Conservation (phyloP, 2,113 vertebrate species). For the Oxyura jamaicensis region DNA sequence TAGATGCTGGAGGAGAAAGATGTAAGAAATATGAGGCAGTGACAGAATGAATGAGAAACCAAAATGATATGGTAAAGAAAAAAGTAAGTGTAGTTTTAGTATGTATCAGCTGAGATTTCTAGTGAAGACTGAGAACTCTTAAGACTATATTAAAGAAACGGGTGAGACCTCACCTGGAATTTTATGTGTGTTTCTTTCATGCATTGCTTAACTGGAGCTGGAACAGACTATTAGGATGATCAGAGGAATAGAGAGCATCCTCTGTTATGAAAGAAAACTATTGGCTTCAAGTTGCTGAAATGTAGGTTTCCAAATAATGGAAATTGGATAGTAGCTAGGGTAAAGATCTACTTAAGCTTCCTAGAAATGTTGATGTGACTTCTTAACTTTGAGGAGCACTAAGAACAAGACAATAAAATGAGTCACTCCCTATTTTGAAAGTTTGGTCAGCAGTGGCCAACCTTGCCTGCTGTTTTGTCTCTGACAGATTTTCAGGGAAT, state of each 20-base stretch:
- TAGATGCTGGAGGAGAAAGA: neutral
- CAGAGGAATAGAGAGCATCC: neutral
- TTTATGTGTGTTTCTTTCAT: neutral
- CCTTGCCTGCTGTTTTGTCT: neutral
- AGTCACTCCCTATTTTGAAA: neutral
- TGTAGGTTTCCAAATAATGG: neutral
- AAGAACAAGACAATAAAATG: neutral
- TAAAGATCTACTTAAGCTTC: neutral
- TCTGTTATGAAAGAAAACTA: neutral
- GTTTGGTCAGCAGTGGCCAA: neutral
- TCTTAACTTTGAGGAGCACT: neutral
- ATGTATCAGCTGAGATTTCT: neutral
- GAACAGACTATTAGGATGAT: neutral
- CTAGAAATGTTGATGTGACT: neutral
- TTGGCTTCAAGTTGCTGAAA: neutral
- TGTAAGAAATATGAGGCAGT: neutral
- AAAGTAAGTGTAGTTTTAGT: neutral
- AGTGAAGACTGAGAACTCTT: neutral
- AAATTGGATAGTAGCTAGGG: neutral
- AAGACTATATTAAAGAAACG: neutral
- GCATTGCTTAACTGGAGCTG: fast-evolving
- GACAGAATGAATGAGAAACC: neutral
- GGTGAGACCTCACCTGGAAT: neutral
- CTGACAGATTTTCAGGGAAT: neutral
- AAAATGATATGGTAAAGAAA: neutral